Base-by-base conservation (phyloP, 2,888 invertebrate genomes). In the Junonia oenone region DNA sequence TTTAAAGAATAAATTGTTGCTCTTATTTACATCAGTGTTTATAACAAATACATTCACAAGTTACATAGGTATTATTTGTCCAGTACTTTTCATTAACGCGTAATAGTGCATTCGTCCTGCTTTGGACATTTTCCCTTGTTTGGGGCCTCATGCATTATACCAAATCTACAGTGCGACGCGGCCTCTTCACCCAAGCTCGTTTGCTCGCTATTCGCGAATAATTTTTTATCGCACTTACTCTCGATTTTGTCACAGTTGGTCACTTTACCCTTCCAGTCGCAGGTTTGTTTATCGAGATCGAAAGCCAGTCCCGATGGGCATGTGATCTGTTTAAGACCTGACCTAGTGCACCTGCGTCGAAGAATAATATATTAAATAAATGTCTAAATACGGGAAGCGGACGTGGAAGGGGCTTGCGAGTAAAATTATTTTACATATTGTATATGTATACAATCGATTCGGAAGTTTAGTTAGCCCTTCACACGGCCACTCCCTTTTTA, bases 181-280 rank as follows among this genome's bases (percentile, higher is more conserved):
- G 83, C 86, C 86, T 86, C 78, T 83, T 83, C 86, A 87, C 89
- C 89, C 83, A 89, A 89, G 89, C 89, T 81, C 75, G 75, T 72
- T 83, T 88, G 86, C 79, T 83, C 76, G 84, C 85, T 84, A 85
- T 79, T 75, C 84, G 83, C 83, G 81, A 83, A 81, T 84, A 87
- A 81, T 81, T 78, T 81, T 76, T 72, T 78, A 75, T 82, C 85
- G 82, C 92, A 95, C 97, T 97, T 96, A 98, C 97, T 97, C 95
- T 97, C 97, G 91, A 97, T 93, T 92, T 95, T 95, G 93, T 97
- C 95, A 95, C 97, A 98, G 95, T 95, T 97, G 93, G 92, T 94
- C 93, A 98, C 98, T 94, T 97, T 97, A 93, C 96, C 97, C 94
- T 97, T 97, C 98, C 98, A 98, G 94, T 98, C 97, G 93, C 98